Evolutionary conservation across 64 coral and sea anemone species (phyloP), one percentile per base, ranked within the genome.

Genomic region (Astreopora myriophthalma): DNA sequence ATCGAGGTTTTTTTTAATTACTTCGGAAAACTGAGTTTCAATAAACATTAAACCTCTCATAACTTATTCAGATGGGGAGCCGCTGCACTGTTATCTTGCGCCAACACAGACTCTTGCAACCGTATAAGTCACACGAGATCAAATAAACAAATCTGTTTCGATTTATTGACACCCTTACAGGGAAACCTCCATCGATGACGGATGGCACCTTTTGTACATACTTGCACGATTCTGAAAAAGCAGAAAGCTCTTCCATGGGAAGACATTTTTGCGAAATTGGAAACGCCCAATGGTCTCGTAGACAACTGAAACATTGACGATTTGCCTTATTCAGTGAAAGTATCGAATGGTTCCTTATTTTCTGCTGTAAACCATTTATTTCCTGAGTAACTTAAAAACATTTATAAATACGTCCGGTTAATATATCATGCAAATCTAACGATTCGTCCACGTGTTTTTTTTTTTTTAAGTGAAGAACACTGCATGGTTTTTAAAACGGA

Each of bases 91-190:
- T 65, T 65, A 63, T 64, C 79, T 65, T 10, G 51, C 31, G 33
- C 17, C 27, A 32, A 33, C 79, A 26, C 4, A 20, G 35, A 20
- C 20, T 34, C 20, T 6, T 12, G 4, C 12, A 26, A 26, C 22
- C 6, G 61, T 31, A 34, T 16, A 64, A 83, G 79, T 83, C 52
- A 83, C 65, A 35, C 17, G 79, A 83, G 58, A 83, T 83, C 37
- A 83, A 83, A 38, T 64, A 83, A 83, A 83, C 79, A 83, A 83
- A 83, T 83, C 58, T 63, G 79, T 83, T 83, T 64, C 79, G 52
- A 83, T 83, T 83, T 64, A 83, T 57, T 30, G 36, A 64, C 79
- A 83, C 55, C 79, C 48, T 31, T 22, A 34, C 13, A 32, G 27
- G 14, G 13, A 13, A 33, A 34, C 68, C 68, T 37, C 14, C 16